Base-by-base conservation (phyloP, 2,888 invertebrate genomes). In the Hirtodrosophila duncani region DNA sequence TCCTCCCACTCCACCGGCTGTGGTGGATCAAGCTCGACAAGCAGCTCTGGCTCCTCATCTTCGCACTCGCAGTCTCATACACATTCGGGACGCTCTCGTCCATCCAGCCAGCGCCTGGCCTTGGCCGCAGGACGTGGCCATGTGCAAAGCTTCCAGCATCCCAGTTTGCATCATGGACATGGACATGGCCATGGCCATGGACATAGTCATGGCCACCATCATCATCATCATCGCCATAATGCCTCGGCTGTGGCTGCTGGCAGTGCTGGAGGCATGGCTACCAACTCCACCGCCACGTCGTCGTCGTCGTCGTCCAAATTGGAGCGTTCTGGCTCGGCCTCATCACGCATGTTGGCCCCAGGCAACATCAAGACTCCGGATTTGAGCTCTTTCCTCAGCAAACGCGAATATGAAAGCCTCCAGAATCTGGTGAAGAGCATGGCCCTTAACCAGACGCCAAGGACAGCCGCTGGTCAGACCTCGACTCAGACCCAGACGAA, bases 391-490 rank as follows among this genome's bases (percentile, higher is more conserved):
- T 81, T 80, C 43, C 63, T 86, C 23, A 78, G 79, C 33, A 85
- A 83, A 49, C 82, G 81, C 11, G 83, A 84, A 48, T 84, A 82
- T 34, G 84, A 84, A 36, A 84, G 81, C 62, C 55, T 85, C 6
- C 84, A 84, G 29, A 85, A 82, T 51, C 82, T 86, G 45, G 83
- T 83, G 0, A 85, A 84, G 52, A 83, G 83, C 41, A 75, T 85
- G 51, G 80, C 83, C 8, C 59, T 83, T 61, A 79, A 81, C 30
- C 77, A 81, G 23, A 52, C 68, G 13, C 63, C 70, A 3, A 53
- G 30, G 6, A 27, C 52, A 10, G 9, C 49, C 20, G 18, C 41
- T 21, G n/a, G 7, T 6, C 14, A 17, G 18, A 3, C 23, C 2
- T n/a, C 20, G 5, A n/a, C 17, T 0, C 13, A 45, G 5, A 20